Evolutionary conservation across 2,888 invertebrate genomes (phyloP).

Genomic region (Perdita meconis): DNA sequence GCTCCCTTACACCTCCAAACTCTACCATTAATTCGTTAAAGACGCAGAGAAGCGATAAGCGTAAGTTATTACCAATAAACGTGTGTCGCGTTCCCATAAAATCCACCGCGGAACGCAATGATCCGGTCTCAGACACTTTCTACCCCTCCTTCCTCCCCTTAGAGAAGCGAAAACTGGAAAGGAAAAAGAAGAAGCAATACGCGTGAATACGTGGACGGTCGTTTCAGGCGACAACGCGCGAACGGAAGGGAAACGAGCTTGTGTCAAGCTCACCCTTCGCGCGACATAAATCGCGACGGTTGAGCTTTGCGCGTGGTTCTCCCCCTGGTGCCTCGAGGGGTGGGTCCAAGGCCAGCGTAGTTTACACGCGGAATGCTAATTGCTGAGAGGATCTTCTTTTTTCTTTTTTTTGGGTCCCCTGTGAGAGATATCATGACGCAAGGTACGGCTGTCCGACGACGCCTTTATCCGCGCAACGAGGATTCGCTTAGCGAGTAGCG

Average conservation of each 20-base stretch:
- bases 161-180: not conserved
- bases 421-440: too few species aligned
- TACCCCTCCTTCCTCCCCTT: too few species aligned
- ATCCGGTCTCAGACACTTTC: too few species aligned
- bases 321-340: conserved; percentile 42
- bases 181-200: conserved; percentile 37
- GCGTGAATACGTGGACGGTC: conserved; percentile 48
- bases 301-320: conserved; percentile 62
- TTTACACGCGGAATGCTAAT: conserved; percentile 68
- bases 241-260: conserved; percentile 67
- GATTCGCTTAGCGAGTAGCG: too few species aligned
- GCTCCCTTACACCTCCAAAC: too few species aligned
- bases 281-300: conserved; percentile 59
- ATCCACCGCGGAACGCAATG: too few species aligned
- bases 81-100: too few species aligned
- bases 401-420: not conserved
- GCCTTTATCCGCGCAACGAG: too few species aligned
- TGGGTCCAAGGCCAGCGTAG: not conserved
- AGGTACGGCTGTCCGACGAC: too few species aligned
- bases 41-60: too few species aligned
- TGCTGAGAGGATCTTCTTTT: conserved; percentile 68
- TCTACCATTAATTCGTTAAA: too few species aligned
- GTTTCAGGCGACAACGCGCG: conserved; percentile 35
- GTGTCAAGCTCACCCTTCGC: conserved; percentile 46
- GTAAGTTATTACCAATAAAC: too few species aligned